Conservation (phyloP, 2,113 vertebrate species). For the Orthonyx spaldingii region DNA sequence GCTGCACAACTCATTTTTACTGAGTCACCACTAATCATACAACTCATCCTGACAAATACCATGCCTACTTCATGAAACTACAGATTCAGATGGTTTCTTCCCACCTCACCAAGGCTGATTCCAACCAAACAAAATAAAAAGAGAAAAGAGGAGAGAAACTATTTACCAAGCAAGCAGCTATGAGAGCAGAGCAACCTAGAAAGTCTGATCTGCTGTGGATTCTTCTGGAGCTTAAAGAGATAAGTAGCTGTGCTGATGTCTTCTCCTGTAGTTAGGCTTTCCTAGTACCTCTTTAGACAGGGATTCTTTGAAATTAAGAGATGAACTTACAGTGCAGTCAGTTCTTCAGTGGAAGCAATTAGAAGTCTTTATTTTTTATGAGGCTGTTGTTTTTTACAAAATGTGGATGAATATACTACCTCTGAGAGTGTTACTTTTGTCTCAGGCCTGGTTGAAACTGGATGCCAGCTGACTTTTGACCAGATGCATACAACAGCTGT, state of each 20-base stretch:
- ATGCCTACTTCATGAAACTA: not conserved
- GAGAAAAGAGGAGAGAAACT: not conserved
- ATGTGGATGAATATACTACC: not conserved
- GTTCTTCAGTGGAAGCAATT: not conserved
- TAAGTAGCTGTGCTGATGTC: not conserved
- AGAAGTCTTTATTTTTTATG: not conserved
- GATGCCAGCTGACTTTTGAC: not conserved
- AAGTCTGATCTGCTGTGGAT: not conserved
- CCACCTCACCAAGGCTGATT: not conserved
- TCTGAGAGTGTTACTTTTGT: not conserved
- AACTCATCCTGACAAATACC: not conserved
- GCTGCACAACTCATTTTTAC: not conserved
- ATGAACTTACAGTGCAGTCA: not conserved
- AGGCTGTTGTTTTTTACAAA: not conserved
- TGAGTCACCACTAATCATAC: not conserved
- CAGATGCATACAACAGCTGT: not conserved
- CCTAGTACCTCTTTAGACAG: not conserved
- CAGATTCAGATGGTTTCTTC: slow-evolving; percentile 46
- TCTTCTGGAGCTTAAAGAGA: not conserved
- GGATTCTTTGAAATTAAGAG: not conserved
- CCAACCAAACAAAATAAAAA: slow-evolving; percentile 8
- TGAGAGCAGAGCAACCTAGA: not conserved
- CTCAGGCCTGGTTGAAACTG: not conserved
- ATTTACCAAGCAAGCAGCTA: not conserved
- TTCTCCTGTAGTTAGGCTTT: not conserved